These are phyloP conservation scores for Petaurus breviceps DNA, from an alignment of 2,113 vertebrate species.

Conservation along the genomic window DNA sequence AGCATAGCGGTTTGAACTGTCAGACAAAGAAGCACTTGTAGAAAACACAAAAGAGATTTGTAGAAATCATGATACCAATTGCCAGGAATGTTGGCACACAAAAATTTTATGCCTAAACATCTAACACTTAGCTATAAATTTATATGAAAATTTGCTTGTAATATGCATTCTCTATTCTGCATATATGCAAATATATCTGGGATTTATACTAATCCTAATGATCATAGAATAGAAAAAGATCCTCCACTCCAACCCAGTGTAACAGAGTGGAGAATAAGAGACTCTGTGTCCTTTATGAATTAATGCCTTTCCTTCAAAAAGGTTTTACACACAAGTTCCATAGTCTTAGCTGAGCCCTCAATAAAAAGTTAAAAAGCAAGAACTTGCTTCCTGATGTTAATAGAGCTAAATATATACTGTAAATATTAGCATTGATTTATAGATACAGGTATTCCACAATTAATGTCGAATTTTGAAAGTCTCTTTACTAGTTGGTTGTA, in stretches of 20 bases:
- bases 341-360: background rate
- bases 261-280: background rate
- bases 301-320: slow-evolving; percentile 12
- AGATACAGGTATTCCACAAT: background rate
- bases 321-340: background rate
- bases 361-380: background rate
- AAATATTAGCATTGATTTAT: background rate
- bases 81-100: background rate
- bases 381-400: background rate
- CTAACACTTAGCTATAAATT: background rate
- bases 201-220: background rate
- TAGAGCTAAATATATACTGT: background rate
- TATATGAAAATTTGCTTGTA: background rate
- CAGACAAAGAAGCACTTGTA: slow-evolving; percentile 55
- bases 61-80: background rate
- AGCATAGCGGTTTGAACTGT: background rate
- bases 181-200: background rate
- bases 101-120: background rate
- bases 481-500: background rate
- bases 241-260: background rate
- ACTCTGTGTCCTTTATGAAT: background rate
- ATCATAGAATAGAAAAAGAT: background rate
- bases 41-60: slow-evolving; percentile 43
- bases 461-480: background rate
- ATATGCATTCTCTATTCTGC: background rate